Conservation (phyloP, 2,113 vertebrate species). For the Xyrauchen texanus region DNA sequence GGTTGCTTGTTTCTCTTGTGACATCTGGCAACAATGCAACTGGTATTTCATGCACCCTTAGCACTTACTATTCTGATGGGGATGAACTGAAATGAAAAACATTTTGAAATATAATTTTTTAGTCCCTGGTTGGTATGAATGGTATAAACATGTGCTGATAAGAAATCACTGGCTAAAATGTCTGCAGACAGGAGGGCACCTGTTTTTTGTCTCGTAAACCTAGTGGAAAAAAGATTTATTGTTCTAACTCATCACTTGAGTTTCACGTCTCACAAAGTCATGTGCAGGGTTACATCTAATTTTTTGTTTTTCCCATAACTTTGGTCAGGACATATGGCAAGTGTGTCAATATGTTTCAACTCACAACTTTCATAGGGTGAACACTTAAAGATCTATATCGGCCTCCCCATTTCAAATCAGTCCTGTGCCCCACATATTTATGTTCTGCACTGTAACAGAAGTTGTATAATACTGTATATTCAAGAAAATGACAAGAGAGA, state of each 20-base stretch:
- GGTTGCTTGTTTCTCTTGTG: no score
- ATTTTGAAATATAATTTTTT: no score
- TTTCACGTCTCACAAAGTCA: slow-evolving; percentile 1
- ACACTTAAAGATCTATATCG: background rate
- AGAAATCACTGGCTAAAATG: background rate
- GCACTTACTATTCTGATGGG: no score
- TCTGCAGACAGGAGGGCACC: slow-evolving; percentile 30
- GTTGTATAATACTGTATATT: background rate
- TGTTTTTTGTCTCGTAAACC: background rate
- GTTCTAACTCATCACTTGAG: slow-evolving; percentile 21
- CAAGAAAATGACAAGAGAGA: background rate
- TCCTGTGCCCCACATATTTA: background rate
- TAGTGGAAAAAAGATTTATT: slow-evolving; percentile 2
- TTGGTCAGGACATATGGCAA: background rate
- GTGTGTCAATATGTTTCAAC: background rate
- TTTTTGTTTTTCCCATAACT: slow-evolving; percentile 20
- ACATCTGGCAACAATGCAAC: no score
- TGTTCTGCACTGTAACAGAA: background rate
- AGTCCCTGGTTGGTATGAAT: background rate
- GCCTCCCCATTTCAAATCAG: background rate
- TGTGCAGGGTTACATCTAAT: slow-evolving; percentile 31
- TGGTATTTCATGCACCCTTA: no score
- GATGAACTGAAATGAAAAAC: no score
- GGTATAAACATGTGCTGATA: background rate
- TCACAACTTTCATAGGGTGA: slow-evolving; percentile 19